A percentile compares a stretch with the other conserved stretches of the same genome.
Evolutionary conservation across 1,140 invertebrate genomes (phyloP).

Genomic region (Dendrolimus kikuchii): DNA sequence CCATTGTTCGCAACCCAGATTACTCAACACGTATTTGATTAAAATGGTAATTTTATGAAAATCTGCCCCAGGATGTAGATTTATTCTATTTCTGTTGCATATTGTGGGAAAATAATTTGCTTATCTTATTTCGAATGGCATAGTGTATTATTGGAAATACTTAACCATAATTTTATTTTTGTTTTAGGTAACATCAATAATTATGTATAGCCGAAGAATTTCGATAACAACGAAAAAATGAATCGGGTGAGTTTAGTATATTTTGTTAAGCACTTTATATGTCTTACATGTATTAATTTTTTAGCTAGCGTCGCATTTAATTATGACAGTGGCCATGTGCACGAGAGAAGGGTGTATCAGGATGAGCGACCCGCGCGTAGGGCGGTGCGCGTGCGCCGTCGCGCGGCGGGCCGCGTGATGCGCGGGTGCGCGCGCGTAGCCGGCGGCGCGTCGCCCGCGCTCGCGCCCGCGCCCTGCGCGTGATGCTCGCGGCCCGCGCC

Average conservation of each 20-base stretch:
- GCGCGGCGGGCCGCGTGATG: conserved; percentile 40
- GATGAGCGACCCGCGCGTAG: conserved; percentile 36
- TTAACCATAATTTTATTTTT: conserved; percentile 18
- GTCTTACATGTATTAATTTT: no score
- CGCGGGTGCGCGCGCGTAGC: conserved; percentile 37
- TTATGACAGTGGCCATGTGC: conserved; percentile 38
- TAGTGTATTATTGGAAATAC: background rate
- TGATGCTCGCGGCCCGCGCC: conserved; percentile 58
- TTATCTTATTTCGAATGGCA: no score
- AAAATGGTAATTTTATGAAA: conserved; percentile 28
- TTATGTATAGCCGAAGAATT: conserved; percentile 19
- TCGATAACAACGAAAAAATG: conserved; percentile 36
- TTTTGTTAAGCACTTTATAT: background rate
- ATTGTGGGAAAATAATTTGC: no score
- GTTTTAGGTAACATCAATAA: conserved; percentile 51
- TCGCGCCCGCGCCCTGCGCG: conserved; percentile 36
- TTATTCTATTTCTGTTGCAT: no score
- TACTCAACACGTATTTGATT: conserved; percentile 29
- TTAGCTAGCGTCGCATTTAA: no score
- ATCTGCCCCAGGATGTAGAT: conserved; percentile 6
- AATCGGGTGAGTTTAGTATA: conserved; percentile 43
- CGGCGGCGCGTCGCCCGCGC: conserved; percentile 19
- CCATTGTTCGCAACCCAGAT: conserved; percentile 29
- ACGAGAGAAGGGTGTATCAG: conserved; percentile 34
- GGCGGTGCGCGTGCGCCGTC: conserved; percentile 25